Evolutionary conservation across 2,113 vertebrate species (phyloP), one percentile per base, ranked within the genome.

Genomic region (Trogon surrucura): DNA sequence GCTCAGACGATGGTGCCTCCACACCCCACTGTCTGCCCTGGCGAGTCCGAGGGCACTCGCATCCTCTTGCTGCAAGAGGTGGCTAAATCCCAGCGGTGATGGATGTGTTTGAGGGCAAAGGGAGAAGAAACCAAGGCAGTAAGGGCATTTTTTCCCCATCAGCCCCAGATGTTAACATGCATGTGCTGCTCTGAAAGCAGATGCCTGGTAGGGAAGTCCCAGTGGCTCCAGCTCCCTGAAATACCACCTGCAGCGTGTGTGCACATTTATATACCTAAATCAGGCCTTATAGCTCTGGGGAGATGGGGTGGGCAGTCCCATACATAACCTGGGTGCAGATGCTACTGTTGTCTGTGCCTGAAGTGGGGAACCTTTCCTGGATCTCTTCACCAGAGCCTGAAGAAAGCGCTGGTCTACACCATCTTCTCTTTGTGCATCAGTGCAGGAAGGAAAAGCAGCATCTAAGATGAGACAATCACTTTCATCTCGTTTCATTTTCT

Each of bases 291-390:
- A 60, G 23, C 27, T 16, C 47, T 32, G 17, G 27, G 47, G 6
- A 72, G 17, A 18, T 23, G 20, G 17, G 22, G 5, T 1, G 8
- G 57, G 16, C 18, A 21, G 18, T 36, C 45, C 60, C 1, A 0
- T 30, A 17, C 6, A 13, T n/a, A 61, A 79, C 27, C 34, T n/a
- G 21, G 20, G 21, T 56, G 23, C 18, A 88, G 75, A 44, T 27
- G 11, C 25, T 36, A 16, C 70, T 0, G 0, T 29, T 2, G 0
- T 38, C 61, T 69, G 48, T 62, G 25, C 53, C 48, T 51, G n/a
- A 9, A 44, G 36, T 20, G 23, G 5, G 27, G 12, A 90, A 60
- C 10, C 19, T 66, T 30, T 73, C 22, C 60, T 48, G 60, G 5
- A 29, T 70, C 71, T 44, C 60, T 78, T 27, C 56, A 73, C 16